phyloP scores from a whole-genome alignment of 2,797 vertebrate genomes.

The Tapera naevia region DNA sequence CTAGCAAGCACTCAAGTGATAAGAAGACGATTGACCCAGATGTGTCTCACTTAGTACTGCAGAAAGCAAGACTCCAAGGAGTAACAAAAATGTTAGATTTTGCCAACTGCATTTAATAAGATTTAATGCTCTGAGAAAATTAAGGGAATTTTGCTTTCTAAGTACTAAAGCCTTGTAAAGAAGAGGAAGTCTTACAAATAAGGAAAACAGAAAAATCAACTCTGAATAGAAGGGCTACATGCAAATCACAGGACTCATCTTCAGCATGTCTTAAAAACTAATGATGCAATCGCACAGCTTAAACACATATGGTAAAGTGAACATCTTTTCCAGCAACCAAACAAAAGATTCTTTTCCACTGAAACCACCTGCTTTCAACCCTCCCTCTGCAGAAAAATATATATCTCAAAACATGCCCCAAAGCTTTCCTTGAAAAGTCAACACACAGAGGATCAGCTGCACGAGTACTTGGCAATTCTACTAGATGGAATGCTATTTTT shows the following conservation, averaged over 20 bases:
- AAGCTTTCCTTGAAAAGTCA: background rate
- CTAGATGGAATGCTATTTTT: background rate
- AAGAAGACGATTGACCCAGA: background rate
- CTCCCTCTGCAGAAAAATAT: background rate
- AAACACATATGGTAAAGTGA: background rate
- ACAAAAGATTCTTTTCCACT: background rate
- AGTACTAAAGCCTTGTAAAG: background rate
- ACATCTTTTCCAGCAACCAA: background rate
- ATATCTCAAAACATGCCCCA: background rate
- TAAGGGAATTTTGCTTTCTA: background rate
- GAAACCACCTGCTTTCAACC: background rate
- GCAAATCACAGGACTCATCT: background rate
- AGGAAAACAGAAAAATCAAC: background rate
- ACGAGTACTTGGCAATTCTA: background rate
- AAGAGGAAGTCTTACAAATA: background rate
- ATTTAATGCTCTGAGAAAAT: background rate
- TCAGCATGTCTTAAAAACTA: background rate
- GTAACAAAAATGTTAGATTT: background rate
- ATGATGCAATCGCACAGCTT: background rate
- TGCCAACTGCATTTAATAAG: background rate
- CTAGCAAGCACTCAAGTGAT: background rate
- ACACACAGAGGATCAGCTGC: background rate
- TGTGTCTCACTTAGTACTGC: background rate
- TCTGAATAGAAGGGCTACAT: background rate
- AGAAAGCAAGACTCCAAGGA: background rate